phyloP scores from a whole-genome alignment of 1,140 invertebrate species.

The Telenomus remus region DNA sequence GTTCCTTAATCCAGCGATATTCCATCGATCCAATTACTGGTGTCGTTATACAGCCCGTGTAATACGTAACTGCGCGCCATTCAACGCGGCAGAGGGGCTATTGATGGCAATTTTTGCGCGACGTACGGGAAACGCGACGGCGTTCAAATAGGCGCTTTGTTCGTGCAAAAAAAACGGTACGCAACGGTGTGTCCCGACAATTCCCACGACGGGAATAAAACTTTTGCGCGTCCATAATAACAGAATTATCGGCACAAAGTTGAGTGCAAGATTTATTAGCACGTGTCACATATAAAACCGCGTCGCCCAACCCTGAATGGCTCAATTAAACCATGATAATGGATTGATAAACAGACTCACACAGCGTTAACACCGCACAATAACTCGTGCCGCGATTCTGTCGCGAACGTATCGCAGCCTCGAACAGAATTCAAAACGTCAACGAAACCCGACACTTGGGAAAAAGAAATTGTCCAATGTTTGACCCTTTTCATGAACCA shows the following conservation, averaged over 20 bases:
- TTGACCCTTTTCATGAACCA: constrained; percentile 6
- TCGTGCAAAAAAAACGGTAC: constrained; percentile 27
- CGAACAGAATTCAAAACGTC: constrained; percentile 26
- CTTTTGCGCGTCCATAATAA: constrained; percentile 43
- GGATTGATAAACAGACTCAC: constrained; percentile 56
- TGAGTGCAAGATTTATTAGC: constrained; percentile 52
- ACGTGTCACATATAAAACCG: constrained; percentile 48
- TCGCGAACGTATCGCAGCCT: constrained; percentile 33
- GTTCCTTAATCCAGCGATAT: constrained; percentile 52
- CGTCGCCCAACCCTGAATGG: constrained; percentile 40
- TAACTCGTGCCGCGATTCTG: constrained; percentile 31
- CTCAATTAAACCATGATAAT: constrained; percentile 56
- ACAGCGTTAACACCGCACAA: constrained; percentile 48
- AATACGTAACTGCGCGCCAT: constrained; percentile 43
- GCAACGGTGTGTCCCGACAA: constrained; percentile 29
- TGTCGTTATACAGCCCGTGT: constrained; percentile 43
- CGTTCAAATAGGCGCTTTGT: constrained; percentile 49
- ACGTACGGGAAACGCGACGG: constrained; percentile 33
- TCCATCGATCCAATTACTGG: constrained; percentile 52
- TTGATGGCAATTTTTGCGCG: constrained; percentile 51
- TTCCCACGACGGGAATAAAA: constrained; percentile 55
- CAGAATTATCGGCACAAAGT: constrained; percentile 53
- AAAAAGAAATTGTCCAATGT: constrained; percentile 23
- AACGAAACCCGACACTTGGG: constrained; percentile 24
- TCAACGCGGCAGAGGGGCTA: constrained; percentile 27